Base-by-base conservation (phyloP, 92 coral and sea anemone genomes). In the Plumapathes pennacea region DNA sequence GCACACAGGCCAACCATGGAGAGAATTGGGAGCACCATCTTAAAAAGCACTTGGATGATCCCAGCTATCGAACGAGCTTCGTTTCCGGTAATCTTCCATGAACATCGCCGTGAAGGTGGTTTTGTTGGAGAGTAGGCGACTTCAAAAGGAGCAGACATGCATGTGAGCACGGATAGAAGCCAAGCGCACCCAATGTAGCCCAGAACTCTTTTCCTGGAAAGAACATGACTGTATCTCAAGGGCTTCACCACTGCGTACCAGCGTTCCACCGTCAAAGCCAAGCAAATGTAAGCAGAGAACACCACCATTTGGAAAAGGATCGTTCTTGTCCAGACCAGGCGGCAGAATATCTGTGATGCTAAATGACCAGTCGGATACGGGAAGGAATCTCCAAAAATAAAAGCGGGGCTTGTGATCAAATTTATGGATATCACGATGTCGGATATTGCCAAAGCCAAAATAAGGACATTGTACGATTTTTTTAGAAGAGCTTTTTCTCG, bases 181-280 rank as follows among this genome's bases (percentile, higher is more conserved):
- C 97, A 89, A 2, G 78, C 77, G 10, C 66, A 12, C 7, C 60
- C 27, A 31, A 89, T 66, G 39, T 76, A 72, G 10, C 64, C 55
- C 21, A 65, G 58, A 15, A 79, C 72, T 38, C 85, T 72, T 21
- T 39, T 47, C 10, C 54, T 81, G 29, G 74, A 65, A 32, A 74
- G 65, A 19, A 71, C 67, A 10, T 40, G 55, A 34, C 62, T 78
- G 70, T 85, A 90, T 28, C 57, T 64, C 57, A 82, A 32, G 9
- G 97, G 97, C 40, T 68, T 85, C 25, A 85, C 46, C 5, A 82
- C 84, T 0, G 97, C 89, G 40, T 77, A 82, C 97, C 97, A 90
- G 34, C 97, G 89, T 61, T 90, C 97, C 14, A 75, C 67, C 21
- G 95, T 77, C 74, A 90, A 60, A 24, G 80, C 82, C 55, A 78